Conservation (phyloP, 2,113 vertebrate species). For the Helogale parvula region DNA sequence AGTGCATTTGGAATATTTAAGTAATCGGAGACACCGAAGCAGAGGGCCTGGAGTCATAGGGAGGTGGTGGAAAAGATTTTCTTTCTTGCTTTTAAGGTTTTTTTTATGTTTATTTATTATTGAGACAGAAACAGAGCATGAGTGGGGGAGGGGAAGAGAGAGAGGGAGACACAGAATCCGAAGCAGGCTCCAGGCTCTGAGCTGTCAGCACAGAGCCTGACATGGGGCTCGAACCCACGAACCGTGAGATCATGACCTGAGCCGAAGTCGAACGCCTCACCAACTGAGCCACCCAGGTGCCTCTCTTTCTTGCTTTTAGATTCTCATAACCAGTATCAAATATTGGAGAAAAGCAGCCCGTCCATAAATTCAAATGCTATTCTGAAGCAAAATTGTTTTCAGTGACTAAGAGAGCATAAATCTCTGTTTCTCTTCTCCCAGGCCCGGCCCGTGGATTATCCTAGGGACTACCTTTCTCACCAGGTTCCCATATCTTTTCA, state of each 20-base stretch:
- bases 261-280: no score
- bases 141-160: no score
- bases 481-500: slow-evolving; percentile 98
- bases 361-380: neutral
- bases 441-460: slow-evolving; percentile 96
- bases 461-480: slow-evolving; percentile 93
- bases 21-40: neutral
- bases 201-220: no score
- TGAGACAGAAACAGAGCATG: no score
- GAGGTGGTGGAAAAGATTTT: neutral
- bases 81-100: neutral
- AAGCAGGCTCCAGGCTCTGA: no score
- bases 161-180: no score
- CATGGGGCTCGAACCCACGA: no score
- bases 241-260: no score
- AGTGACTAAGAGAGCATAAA: neutral
- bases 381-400: neutral
- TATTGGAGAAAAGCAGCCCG: neutral
- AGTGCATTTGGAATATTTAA: neutral
- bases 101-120: no score
- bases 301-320: neutral
- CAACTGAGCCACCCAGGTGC: no score
- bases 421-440: slow-evolving; percentile 80
- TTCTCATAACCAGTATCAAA: neutral
- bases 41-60: neutral